These are phyloP conservation scores for Hermaeophaga mercurialis DNA, from an alignment of 2,888 invertebrate species.

Conservation along the genomic window DNA sequence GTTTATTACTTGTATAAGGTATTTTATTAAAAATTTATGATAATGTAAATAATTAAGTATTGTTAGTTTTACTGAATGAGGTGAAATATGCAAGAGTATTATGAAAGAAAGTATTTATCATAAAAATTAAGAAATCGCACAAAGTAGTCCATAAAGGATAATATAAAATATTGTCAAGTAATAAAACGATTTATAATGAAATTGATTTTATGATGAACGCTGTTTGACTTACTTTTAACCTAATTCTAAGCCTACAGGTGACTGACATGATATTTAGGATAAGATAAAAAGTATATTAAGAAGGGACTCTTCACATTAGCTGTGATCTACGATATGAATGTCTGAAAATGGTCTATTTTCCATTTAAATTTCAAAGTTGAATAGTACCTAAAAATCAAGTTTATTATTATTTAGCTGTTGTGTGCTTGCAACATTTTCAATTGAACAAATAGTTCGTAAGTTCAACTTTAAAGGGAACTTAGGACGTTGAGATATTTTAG, in stretches of 20 bases:
- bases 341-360: conserved; percentile 43
- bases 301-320: conserved; percentile 56
- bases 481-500: background rate
- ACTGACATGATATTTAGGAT: conserved; percentile 13
- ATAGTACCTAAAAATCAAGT: conserved; percentile 21
- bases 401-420: conserved; percentile 34
- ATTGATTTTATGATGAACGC: no score
- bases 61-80: no score
- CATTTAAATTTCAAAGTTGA: conserved; percentile 17
- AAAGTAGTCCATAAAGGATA: no score
- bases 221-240: no score
- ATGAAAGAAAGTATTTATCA: no score
- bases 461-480: background rate
- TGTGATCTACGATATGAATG: conserved; percentile 56
- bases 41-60: no score
- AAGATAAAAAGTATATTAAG: conserved; percentile 43
- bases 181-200: no score
- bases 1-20: no score
- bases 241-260: conserved; percentile 16
- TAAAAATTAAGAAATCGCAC: no score
- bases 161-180: no score
- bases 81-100: no score
- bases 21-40: no score
- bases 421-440: conserved; percentile 39
- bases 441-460: conserved; percentile 2